A percentile compares a stretch with the other conserved stretches of the same genome.
Evolutionary conservation across 2,888 invertebrate species (phyloP).

Genomic region (Lapara coniferarum): DNA sequence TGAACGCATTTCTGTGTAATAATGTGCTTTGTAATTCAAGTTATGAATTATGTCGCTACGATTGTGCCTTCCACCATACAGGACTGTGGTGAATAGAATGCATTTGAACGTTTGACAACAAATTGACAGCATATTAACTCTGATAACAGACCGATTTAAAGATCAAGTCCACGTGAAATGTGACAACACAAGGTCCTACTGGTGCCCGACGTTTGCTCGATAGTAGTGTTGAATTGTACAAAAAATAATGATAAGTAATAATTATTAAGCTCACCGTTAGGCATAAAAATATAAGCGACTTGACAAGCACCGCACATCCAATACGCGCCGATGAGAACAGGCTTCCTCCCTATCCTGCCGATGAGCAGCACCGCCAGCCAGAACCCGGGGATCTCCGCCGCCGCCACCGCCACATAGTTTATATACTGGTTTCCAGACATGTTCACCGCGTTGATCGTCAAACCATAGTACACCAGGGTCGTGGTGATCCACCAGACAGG

Average conservation of each 20-base stretch:
- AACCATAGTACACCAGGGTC: constrained; percentile 86
- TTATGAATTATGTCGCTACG: too few species aligned
- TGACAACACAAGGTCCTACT: not conserved
- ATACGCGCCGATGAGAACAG: constrained; percentile 82
- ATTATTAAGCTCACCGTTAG: constrained; percentile 61
- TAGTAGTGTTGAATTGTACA: not conserved
- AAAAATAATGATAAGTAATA: not conserved
- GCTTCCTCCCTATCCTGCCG: constrained; percentile 83
- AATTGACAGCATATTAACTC: too few species aligned
- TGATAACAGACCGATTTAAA: too few species aligned
- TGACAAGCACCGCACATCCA: constrained; percentile 84
- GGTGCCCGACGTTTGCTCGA: not conserved
- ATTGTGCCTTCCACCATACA: too few species aligned
- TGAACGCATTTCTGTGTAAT: too few species aligned
- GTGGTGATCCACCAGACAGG: constrained; percentile 86
- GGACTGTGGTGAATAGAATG: too few species aligned
- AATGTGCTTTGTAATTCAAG: too few species aligned
- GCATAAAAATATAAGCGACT: constrained; percentile 81
- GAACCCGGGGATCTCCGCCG: constrained; percentile 88
- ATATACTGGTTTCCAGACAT: constrained; percentile 85
- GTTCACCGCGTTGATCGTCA: constrained; percentile 85
- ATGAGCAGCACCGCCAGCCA: constrained; percentile 83
- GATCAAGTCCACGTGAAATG: too few species aligned
- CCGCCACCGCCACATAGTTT: constrained; percentile 84
- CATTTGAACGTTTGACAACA: too few species aligned